Conservation (phyloP, 1,140 invertebrate species). For the Pantala flavescens region DNA sequence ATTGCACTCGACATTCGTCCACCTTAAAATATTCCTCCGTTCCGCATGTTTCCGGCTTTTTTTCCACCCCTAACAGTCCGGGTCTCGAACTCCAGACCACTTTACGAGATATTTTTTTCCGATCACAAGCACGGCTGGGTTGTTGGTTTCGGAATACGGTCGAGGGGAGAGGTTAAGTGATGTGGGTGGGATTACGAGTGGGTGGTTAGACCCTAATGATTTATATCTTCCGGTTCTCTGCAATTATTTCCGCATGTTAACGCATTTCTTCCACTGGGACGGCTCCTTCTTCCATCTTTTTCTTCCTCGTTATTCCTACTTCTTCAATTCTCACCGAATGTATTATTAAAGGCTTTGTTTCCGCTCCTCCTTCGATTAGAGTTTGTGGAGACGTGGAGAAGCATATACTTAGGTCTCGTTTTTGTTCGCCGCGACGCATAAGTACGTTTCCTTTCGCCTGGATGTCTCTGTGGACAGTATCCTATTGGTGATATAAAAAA, state of each 20-base stretch:
- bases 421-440: no score
- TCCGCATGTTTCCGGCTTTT: no score
- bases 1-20: no score
- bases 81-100: no score
- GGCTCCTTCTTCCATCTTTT: background rate
- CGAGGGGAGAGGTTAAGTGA: background rate
- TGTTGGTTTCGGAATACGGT: constrained; percentile 1
- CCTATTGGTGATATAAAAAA: no score
- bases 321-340: constrained; percentile 9
- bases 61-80: no score
- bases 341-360: background rate
- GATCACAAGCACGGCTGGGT: constrained; percentile 2
- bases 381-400: no score
- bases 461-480: no score
- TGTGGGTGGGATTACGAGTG: background rate
- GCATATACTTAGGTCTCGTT: no score
- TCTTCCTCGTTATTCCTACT: background rate
- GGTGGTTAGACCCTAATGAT: background rate
- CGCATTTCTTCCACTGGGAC: constrained; percentile 3
- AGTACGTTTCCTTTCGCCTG: no score
- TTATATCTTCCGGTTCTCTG: background rate
- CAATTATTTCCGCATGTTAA: constrained; percentile 10
- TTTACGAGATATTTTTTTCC: background rate
- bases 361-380: background rate
- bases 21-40: no score